These are phyloP conservation scores for Drosophila pseudoananassae DNA, from an alignment of 1,140 invertebrate genomes.

Conservation along the genomic window DNA sequence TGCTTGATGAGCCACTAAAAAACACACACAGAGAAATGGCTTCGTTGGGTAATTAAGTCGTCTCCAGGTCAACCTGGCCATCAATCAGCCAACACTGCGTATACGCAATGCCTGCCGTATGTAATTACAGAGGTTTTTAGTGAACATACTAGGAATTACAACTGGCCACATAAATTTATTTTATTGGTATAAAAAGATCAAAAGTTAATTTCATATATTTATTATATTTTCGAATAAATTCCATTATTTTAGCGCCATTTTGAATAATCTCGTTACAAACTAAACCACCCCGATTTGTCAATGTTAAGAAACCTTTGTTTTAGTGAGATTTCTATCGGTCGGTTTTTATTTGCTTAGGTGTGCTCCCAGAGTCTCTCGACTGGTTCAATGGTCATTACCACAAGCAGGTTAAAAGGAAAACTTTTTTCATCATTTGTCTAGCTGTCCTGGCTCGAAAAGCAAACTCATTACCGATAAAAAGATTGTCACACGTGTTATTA, in stretches of 20 bases:
- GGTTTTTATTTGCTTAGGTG: constrained; percentile 20
- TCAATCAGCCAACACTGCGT: constrained; percentile 59
- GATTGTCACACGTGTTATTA: constrained; percentile 38
- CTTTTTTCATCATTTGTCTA: constrained; percentile 19
- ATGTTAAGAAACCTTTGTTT: constrained; percentile 26
- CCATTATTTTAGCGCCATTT: background rate
- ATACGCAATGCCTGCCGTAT: constrained; percentile 22
- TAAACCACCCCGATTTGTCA: constrained; percentile 11
- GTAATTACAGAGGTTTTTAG: constrained; percentile 28
- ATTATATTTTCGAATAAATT: background rate
- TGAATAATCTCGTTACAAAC: background rate
- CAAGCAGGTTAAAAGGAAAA: constrained; percentile 3
- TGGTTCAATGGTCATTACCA: background rate
- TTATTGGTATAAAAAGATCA: background rate
- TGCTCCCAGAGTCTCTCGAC: constrained; percentile 5
- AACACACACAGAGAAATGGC: constrained; percentile 34
- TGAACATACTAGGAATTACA: background rate
- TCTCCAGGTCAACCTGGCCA: constrained; percentile 44
- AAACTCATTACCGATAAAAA: constrained; percentile 46
- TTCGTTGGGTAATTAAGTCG: constrained; percentile 51
- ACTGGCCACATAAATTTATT: background rate
- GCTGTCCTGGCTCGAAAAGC: constrained; percentile 14
- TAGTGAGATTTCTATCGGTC: constrained; percentile 15
- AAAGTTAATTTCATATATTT: too few species aligned
- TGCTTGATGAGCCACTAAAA: constrained; percentile 50